Evolutionary conservation across 1,140 invertebrate species (phyloP), one percentile per base, ranked within the genome.

Genomic region (Pemphigus obesinymphae): DNA sequence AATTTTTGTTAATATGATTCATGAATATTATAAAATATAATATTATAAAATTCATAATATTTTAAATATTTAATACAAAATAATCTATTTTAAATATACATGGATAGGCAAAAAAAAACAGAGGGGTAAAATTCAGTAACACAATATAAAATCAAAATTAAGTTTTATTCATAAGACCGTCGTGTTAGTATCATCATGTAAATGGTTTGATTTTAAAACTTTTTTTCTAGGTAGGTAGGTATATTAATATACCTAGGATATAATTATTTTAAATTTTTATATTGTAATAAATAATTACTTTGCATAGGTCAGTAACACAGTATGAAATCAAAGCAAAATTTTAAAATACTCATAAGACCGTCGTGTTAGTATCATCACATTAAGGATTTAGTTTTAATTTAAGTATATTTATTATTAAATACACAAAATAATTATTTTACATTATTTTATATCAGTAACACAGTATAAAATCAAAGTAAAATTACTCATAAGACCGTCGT

Each of bases 91-190:
- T 40, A 40, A 40, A 40, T 40, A 40, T 3, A 8, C 37, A 40
- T 40, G 8, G 37, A n/a, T n/a, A n/a, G n/a, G n/a, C n/a, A n/a
- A n/a, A n/a, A n/a, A n/a, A n/a, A n/a, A n/a, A n/a, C n/a, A n/a
- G n/a, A n/a, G n/a, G n/a, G n/a, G n/a, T n/a, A n/a, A n/a, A n/a
- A n/a, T n/a, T 72, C 68, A 72, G 68, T 72, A 72, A 72, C 68
- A 72, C 68, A 72, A 15, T 15, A 26, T 72, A 26, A 72, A 72
- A 72, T 48, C 68, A 72, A 23, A 11, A 10, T 68, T n/a, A n/a
- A n/a, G n/a, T n/a, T n/a, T 48, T 10, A 48, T 4, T 72, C 68
- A 72, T 72, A 72, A 72, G 68, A 72, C 68, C 66, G 66, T 72
- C 68, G 43, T 61, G 55, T 61, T 61, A 45, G 13, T 2, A 48